Percentiles rank a stretch among this genome's conserved stretches.
Evolutionary conservation across 2,888 invertebrate species (phyloP).

Genomic region (Scaptodrosophila latifasciaeformis): DNA sequence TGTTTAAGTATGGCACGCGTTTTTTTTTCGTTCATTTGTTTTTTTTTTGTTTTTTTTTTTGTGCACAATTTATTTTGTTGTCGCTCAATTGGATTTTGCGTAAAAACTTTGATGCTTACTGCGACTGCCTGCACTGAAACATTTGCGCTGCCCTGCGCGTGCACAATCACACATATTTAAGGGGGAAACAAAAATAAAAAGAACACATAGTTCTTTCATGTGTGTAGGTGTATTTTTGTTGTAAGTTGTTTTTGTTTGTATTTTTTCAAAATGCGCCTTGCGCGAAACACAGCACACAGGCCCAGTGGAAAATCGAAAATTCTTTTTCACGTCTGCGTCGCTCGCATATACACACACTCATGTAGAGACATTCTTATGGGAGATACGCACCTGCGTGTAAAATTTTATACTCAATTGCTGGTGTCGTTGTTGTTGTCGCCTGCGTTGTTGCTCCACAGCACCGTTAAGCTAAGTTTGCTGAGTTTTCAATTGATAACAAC

Average conservation of each 20-base stretch:
- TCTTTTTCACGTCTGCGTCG: conserved; percentile 93
- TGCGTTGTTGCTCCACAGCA: conserved; percentile 9
- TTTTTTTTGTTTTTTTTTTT: conserved; percentile 17
- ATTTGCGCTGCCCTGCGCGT: conserved; percentile 43
- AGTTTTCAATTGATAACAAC: conserved; percentile 39
- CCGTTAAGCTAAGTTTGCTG: conserved; percentile 12
- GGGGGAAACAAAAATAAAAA: conserved; percentile 15
- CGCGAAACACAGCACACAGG: conserved; percentile 87
- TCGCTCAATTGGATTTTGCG: conserved; percentile 43
- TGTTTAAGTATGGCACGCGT: conserved; percentile 1
- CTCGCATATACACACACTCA: conserved; percentile 30
- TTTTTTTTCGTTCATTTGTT: conserved; percentile 3
- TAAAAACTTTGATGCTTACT: conserved; percentile 39
- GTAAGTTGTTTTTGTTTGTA: too few species aligned
- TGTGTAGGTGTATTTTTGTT: conserved; percentile 1
- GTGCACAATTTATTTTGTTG: too few species aligned
- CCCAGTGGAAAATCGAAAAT: conserved; percentile 77
- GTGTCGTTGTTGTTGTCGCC: conserved; percentile 25
- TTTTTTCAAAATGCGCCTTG: conserved; percentile 9
- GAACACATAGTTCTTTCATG: conserved; percentile 3
- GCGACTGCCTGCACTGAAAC: conserved; percentile 37
- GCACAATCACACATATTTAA: conserved; percentile 10
- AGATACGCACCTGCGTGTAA: conserved; percentile 91
- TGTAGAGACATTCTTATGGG: conserved; percentile 4
- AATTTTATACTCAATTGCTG: conserved; percentile 60